Evolutionary conservation across 2,797 vertebrate genomes (phyloP).

Genomic region (Ispidina picta): DNA sequence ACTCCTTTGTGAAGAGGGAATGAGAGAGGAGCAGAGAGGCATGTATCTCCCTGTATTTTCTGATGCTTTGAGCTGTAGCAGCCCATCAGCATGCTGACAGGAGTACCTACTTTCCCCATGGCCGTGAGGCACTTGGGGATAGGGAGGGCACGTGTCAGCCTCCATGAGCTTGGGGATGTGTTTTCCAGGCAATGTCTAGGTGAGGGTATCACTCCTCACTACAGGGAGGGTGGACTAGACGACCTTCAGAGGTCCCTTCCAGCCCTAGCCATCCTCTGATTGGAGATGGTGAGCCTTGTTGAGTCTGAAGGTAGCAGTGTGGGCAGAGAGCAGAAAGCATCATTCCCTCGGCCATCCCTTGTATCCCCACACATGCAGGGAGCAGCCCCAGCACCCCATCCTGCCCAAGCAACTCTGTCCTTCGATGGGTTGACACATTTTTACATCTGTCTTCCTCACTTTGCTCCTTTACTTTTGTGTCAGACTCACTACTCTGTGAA

Average conservation of each 20-base stretch:
- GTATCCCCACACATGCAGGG: no score
- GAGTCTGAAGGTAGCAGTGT: not conserved
- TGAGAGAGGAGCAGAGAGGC: not conserved
- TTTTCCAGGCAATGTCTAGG: not conserved
- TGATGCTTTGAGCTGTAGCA: not conserved
- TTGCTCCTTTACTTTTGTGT: not conserved
- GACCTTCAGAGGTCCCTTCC: no score
- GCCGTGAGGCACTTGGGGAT: not conserved
- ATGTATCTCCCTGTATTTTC: not conserved
- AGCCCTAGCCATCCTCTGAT: no score
- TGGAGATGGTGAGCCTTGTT: not conserved
- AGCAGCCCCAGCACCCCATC: not conserved
- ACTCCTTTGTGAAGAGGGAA: not conserved
- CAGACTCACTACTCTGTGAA: constrained; percentile 14
- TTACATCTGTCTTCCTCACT: not conserved
- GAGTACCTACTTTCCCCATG: not conserved
- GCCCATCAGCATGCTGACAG: fast-evolving
- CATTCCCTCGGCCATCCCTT: fast-evolving
- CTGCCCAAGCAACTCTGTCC: not conserved
- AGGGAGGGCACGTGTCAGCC: not conserved
- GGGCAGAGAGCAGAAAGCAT: not conserved
- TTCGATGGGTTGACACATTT: fast-evolving
- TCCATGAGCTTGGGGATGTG: not conserved
- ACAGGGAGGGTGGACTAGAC: no score
- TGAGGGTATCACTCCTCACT: no score